Conservation (phyloP, 37 sponge, comb jelly and placozoan species). For the Diacarnus erythraeanus region DNA sequence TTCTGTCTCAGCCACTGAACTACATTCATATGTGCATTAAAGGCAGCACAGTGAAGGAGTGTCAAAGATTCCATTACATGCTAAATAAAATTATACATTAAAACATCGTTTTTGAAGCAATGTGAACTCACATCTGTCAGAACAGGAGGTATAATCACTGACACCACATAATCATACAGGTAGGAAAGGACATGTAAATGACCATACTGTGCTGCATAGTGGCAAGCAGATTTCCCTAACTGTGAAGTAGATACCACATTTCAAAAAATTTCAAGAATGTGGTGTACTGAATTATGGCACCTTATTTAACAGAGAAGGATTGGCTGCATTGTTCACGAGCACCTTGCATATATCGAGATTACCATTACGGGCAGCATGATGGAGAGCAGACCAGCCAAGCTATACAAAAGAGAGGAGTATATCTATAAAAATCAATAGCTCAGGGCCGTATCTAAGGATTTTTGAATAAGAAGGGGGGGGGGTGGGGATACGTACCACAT, state of each 20-base stretch:
- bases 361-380: slow-evolving; percentile 71
- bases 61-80: slow-evolving; percentile 19
- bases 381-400: slow-evolving; percentile 71
- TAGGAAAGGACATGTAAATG: slow-evolving; percentile 46
- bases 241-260: background rate
- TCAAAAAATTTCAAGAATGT: background rate
- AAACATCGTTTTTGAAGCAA: too few species aligned
- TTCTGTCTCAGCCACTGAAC: slow-evolving; percentile 50
- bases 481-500: too few species aligned
- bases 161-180: slow-evolving; percentile 51
- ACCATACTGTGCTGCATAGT: slow-evolving; percentile 81
- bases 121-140: slow-evolving; percentile 32
- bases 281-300: slow-evolving; percentile 1
- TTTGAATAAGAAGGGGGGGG: background rate
- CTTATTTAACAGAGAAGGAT: slow-evolving; percentile 28
- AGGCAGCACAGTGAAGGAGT: slow-evolving; percentile 65
- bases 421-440: background rate
- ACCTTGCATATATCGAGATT: slow-evolving; percentile 51
- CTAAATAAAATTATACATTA: slow-evolving; percentile 16
- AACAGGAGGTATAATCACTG: slow-evolving; percentile 16
- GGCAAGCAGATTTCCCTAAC: slow-evolving; percentile 62
- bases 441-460: background rate
- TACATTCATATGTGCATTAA: slow-evolving; percentile 26
- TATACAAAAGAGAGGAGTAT: slow-evolving; percentile 14
- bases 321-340: slow-evolving; percentile 22